Evolutionary conservation across 2,888 invertebrate genomes (phyloP), one percentile per base, ranked within the genome.

Genomic region (Hyposoter dolosus): DNA sequence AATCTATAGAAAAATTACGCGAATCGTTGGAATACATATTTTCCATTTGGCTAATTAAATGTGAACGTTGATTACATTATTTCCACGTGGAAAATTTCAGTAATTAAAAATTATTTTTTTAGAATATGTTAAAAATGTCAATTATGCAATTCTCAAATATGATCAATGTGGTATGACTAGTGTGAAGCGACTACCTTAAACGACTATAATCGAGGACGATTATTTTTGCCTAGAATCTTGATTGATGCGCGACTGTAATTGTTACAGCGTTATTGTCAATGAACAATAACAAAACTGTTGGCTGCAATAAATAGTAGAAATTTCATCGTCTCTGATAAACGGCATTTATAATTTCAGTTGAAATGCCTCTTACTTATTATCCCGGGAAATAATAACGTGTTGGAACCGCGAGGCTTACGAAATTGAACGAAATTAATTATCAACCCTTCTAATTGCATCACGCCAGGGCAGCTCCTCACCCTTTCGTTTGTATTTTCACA

Each of bases 401-500:
- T 19, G 63, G 19, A 15, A 40, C 12, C 47, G 65, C 28, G 63
- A 35, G 56, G 3, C n/a, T 10, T 40, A 23, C 45, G 40, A 47
- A 60, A 53, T 28, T 45, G 69, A 60, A 60, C n/a, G 43, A 43
- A 72, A 78, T 84, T 76, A 53, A 80, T 69, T 80, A 50, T 65
- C 50, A 84, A 32, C 19, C 69, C 28, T 60, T 72, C 53, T 80
- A 71, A 80, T 76, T 76, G 80, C 69, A 80, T 47, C 63, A n/a
- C 43, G 65, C 69, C 35, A 32, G 47, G 47, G 23, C n/a, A 35
- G 35, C 35, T 6, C 50, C 66, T 74, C 9, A n/a, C 19, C 23
- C 28, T 15, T 12, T 23, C 12, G 12, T 71, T 3, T 69, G 17
- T 65, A 4, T 28, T 40, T 56, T 35, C 32, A 47, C n/a, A 43